Conservation (phyloP, 2,888 invertebrate genomes). For the Agrenia bidenticulata region DNA sequence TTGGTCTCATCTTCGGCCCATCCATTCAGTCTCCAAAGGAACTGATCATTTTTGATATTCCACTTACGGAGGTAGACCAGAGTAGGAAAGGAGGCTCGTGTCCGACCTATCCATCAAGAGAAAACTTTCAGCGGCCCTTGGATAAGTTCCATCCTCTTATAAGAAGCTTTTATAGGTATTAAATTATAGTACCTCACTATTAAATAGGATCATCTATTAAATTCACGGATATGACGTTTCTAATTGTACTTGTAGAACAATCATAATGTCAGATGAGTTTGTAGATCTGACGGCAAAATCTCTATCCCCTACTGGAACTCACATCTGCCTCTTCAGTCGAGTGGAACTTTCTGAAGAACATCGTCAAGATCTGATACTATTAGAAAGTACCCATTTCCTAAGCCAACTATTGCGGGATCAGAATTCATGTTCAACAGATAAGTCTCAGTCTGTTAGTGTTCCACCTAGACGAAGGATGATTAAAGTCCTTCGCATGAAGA, state of each 20-base stretch:
- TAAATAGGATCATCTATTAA: too few species aligned
- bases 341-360: too few species aligned
- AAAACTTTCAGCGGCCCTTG: background rate
- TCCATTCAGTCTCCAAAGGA: constrained; percentile 43
- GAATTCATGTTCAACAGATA: background rate
- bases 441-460: background rate
- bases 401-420: background rate
- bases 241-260: constrained; percentile 27
- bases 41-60: constrained; percentile 30
- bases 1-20: constrained; percentile 36
- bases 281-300: constrained; percentile 38
- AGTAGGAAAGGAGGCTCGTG: too few species aligned
- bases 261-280: constrained; percentile 33
- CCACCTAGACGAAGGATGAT: constrained; percentile 6
- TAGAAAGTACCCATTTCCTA: background rate
- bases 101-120: background rate
- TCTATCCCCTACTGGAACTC: constrained; percentile 26
- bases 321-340: constrained; percentile 25
- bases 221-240: too few species aligned
- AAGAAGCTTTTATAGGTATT: constrained; percentile 35
- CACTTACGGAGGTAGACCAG: background rate
- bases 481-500: background rate
- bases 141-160: constrained; percentile 6
- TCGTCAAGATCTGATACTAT: too few species aligned
- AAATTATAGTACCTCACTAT: too few species aligned